Percentiles rank a stretch among this genome's conserved stretches.
Conservation (phyloP, 2,888 invertebrate species). For the Lycocerus yunnanus region DNA sequence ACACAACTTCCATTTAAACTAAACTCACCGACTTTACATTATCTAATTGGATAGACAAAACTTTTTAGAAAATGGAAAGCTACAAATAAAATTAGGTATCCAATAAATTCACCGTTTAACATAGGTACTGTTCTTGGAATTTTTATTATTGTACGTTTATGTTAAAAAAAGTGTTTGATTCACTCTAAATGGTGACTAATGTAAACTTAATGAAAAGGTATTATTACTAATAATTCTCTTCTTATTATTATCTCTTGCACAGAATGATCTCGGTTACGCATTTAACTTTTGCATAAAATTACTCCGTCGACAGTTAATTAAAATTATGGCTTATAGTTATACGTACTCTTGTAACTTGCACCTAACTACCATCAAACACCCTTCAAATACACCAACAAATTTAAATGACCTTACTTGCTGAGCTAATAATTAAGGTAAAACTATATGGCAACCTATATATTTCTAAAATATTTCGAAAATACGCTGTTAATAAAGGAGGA, state of each 20-base stretch:
- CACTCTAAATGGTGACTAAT: too few relatives aligned
- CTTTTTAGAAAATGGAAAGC: not conserved
- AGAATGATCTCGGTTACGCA: not conserved
- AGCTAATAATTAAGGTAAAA: not conserved
- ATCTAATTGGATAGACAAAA: not conserved
- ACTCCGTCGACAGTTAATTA: not conserved
- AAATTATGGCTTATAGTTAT: not conserved
- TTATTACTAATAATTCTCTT: not conserved
- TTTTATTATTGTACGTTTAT: not conserved
- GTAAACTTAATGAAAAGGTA: too few relatives aligned
- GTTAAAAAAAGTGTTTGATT: not conserved
- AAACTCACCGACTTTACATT: not conserved
- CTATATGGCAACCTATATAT: not conserved
- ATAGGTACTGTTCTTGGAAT: not conserved
- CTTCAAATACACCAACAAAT: not conserved
- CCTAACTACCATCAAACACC: not conserved
- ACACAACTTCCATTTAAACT: not conserved
- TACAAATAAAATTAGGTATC: not conserved
- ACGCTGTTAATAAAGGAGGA: not conserved
- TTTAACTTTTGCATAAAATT: not conserved
- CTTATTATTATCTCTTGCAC: not conserved
- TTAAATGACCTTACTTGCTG: not conserved
- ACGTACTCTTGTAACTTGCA: not conserved
- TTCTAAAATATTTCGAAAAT: not conserved
- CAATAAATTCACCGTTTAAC: not conserved